Percentiles rank a stretch among this genome's conserved stretches.
Conservation (phyloP, 2,888 invertebrate genomes). For the Lasioglossum zephyrum region DNA sequence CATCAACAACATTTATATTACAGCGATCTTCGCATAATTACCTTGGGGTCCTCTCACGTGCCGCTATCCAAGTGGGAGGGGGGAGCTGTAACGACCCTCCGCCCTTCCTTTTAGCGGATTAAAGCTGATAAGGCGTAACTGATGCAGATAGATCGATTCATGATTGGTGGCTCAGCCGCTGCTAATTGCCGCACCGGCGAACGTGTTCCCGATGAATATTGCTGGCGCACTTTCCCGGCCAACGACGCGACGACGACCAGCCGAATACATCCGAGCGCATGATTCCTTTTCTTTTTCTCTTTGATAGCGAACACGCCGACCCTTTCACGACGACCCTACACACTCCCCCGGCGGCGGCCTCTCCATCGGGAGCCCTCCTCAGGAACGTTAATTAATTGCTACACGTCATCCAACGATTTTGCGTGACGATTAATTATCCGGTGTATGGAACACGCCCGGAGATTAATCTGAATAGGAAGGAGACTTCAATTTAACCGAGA, state of each 20-base stretch:
- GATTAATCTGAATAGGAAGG: not conserved
- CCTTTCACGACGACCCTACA: not conserved
- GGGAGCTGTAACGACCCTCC: conserved; percentile 46
- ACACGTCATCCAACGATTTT: not conserved
- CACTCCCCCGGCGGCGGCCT: not conserved
- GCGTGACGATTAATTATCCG: not conserved
- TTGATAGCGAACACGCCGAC: not conserved
- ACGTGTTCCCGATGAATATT: conserved; percentile 28
- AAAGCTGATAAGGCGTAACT: conserved; percentile 56
- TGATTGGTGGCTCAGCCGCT: conserved; percentile 50
- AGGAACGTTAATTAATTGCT: conserved; percentile 1
- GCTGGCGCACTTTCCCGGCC: conserved; percentile 1
- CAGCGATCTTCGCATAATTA: conserved; percentile 56
- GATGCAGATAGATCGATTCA: conserved; percentile 61
- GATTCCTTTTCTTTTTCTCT: conserved; percentile 7
- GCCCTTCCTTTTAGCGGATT: conserved; percentile 63
- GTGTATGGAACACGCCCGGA: not conserved
- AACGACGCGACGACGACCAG: conserved; percentile 10
- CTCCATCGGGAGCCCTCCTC: not conserved
- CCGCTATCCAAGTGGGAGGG: conserved; percentile 14
- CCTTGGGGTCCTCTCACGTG: conserved; percentile 47
- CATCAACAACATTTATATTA: conserved; percentile 49
- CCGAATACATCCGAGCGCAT: not conserved
- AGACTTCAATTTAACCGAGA: not conserved
- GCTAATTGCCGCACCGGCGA: conserved; percentile 41